These are phyloP conservation scores for Lysiphlebus fabarum DNA, from an alignment of 1,140 invertebrate species.

Conservation along the genomic window DNA sequence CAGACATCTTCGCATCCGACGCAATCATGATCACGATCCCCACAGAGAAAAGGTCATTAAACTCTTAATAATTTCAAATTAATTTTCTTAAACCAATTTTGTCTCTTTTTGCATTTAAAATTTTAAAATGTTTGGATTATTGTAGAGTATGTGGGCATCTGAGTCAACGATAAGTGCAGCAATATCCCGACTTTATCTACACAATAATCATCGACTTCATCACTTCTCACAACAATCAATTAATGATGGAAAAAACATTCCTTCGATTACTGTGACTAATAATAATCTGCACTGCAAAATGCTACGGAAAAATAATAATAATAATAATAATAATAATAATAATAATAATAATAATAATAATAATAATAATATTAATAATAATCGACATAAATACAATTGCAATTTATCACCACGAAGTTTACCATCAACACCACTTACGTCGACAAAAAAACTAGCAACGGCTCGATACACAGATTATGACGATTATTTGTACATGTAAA, in stretches of 20 bases:
- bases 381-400: conserved; percentile 26
- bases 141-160: conserved; percentile 53
- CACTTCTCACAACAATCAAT: conserved; percentile 26
- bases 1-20: conserved; percentile 73
- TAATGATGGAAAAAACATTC: conserved; percentile 16
- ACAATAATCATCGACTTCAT: conserved; percentile 36
- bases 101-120: not conserved
- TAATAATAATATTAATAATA: conserved; percentile 21
- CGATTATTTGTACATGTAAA: conserved; percentile 65
- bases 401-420: conserved; percentile 45
- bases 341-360: conserved; percentile 22
- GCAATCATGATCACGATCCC: conserved; percentile 72
- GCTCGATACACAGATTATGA: conserved; percentile 59
- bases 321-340: conserved; percentile 20
- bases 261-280: conserved; percentile 14
- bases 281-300: conserved; percentile 25
- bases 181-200: conserved; percentile 49
- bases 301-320: conserved; percentile 20
- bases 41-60: conserved; percentile 59
- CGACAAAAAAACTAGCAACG: conserved; percentile 46
- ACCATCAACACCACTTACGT: conserved; percentile 47
- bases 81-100: not conserved
- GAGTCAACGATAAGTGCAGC: conserved; percentile 50
- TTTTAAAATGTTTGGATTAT: conserved; percentile 8
- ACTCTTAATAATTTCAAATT: not conserved